Evolutionary conservation across 2,888 invertebrate species (phyloP).

Genomic region (Cephus nigrinus): DNA sequence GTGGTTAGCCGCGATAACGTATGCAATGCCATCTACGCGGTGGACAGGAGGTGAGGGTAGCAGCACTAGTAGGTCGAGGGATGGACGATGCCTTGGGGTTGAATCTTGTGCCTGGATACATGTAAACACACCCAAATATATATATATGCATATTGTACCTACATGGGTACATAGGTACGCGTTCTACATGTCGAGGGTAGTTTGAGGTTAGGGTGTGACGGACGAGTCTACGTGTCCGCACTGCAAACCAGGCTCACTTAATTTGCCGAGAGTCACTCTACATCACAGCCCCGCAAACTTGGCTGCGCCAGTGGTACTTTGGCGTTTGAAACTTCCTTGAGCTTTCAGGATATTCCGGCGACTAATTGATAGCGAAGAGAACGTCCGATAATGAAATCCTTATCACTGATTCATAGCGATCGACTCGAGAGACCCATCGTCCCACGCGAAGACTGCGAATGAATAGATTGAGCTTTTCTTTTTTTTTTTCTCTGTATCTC

Average conservation of each 20-base stretch:
- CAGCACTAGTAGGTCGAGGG: neutral
- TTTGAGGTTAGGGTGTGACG: conserved; percentile 44
- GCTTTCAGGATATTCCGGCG: neutral
- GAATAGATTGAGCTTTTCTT: neutral
- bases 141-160: neutral
- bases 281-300: conserved; percentile 32
- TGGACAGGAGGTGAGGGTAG: neutral
- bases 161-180: neutral
- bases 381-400: neutral
- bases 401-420: neutral
- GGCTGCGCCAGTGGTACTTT: neutral
- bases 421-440: too few relatives aligned
- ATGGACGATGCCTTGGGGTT: neutral
- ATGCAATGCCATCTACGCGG: neutral
- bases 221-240: conserved; percentile 52
- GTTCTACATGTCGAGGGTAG: conserved; percentile 22
- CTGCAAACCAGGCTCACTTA: conserved; percentile 52
- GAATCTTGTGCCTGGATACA: neutral
- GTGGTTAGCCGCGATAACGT: conserved; percentile 2
- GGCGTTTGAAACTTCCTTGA: neutral
- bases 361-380: neutral
- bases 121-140: neutral
- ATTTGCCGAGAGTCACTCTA: conserved; percentile 50
- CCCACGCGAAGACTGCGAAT: neutral
- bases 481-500: neutral